Percentiles rank a stretch among this genome's conserved stretches.
Conservation (phyloP, 2,113 vertebrate genomes). For the Amphilophus citrinellus region DNA sequence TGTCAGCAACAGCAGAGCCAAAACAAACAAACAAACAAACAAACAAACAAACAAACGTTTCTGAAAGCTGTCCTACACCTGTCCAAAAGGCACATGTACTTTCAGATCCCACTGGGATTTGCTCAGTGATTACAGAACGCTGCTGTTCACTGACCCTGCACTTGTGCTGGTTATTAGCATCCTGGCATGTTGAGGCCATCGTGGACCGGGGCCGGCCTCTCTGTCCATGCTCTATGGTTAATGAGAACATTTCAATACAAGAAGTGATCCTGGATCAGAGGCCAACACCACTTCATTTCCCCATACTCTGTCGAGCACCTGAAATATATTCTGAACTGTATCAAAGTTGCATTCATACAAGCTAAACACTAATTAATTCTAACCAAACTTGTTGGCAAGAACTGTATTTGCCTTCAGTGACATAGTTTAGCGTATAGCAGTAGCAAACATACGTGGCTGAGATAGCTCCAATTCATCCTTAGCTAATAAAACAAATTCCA, state of each 20-base stretch:
- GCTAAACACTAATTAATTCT: background rate
- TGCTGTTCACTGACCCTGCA: background rate
- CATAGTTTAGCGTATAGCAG: constrained; percentile 1
- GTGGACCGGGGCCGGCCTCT: background rate
- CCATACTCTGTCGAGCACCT: constrained; percentile 43
- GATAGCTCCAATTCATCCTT: constrained; percentile 13
- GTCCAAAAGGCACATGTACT: constrained; percentile 31
- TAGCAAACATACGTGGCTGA: background rate
- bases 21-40: background rate
- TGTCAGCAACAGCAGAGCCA: too few relatives aligned
- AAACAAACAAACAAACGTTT: background rate
- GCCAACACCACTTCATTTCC: constrained; percentile 41
- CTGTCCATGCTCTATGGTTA: background rate
- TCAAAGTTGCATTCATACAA: constrained; percentile 37
- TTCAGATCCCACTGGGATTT: accelerated
- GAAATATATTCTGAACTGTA: constrained; percentile 24
- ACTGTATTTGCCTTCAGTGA: constrained; percentile 15
- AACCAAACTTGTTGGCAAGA: background rate
- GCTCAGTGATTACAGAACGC: background rate
- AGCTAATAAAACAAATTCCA: background rate
- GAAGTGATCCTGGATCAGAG: constrained; percentile 14
- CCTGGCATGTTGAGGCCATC: constrained; percentile 8
- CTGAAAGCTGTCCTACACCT: background rate
- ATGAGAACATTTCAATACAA: constrained; percentile 18
- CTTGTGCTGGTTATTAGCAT: constrained; percentile 13